phyloP scores from a whole-genome alignment of 2,888 invertebrate genomes.

The Limnephilus marmoratus region DNA sequence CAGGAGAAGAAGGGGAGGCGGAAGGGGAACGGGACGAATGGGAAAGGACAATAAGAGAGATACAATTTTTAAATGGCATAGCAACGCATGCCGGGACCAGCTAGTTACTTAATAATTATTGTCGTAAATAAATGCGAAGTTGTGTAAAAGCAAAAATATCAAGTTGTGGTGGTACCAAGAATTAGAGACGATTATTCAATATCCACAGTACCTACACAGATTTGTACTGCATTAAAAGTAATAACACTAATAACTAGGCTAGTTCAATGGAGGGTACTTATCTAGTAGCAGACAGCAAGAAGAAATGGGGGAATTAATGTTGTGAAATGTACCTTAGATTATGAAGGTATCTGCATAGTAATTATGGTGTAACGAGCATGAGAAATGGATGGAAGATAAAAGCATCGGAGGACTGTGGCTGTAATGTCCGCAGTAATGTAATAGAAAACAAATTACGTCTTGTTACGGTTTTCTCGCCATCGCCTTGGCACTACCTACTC shows the following conservation, averaged over 20 bases:
- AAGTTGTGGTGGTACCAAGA: background rate
- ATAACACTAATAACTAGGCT: background rate
- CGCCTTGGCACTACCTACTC: background rate
- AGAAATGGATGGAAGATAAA: background rate
- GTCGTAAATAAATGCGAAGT: background rate
- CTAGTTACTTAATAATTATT: background rate
- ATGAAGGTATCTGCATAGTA: background rate
- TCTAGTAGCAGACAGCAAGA: background rate
- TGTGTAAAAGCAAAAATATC: background rate
- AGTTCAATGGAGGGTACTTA: background rate
- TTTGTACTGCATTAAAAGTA: background rate
- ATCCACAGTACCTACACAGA: background rate
- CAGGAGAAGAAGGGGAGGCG: no score
- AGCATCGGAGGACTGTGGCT: background rate
- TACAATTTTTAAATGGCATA: no score
- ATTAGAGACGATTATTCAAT: background rate
- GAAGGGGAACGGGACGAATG: no score
- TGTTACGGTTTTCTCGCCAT: background rate
- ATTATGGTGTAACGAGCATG: background rate
- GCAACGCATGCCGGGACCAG: no score
- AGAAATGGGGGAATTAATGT: conserved; percentile 2
- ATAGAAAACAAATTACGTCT: background rate
- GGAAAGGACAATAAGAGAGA: no score
- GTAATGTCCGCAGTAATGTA: background rate
- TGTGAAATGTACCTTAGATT: background rate